Base-by-base conservation (phyloP, 2,888 invertebrate species). In the Spodoptera exigua region DNA sequence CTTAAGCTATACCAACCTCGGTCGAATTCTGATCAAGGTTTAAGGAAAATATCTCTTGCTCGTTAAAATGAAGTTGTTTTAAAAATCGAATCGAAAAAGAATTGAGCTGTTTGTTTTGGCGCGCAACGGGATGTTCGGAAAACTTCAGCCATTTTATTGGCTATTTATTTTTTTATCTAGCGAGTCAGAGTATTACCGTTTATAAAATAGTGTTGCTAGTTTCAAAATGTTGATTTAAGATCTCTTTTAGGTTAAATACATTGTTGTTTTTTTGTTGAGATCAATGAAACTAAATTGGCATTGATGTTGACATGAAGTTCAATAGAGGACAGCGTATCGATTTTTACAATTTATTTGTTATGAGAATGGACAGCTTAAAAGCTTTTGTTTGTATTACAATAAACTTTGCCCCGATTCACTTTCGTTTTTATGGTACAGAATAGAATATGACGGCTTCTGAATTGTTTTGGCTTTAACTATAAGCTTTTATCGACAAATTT, bases 11-110 rank as follows among this genome's bases (percentile, higher is more conserved):
- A 27, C 27, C 27, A 27, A 27, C 32, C 27, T 52, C 44, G 9
- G 21, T 37, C 5, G 9, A 53, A 52, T 17, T 3, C 12, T 17
- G 17, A 48, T 17, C 48, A 39, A 51, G 27, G 34, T 44, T 57
- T 47, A 32, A 21, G 34, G 32, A 52, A 60, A 52, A 67, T 21
- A 34, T 37, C n/a, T 16, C 16, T 17, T 39, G 11, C 39, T 39
- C 35, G 14, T 51, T 51, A 55, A 66, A 60, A 69, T 34, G 18
- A 36, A 57, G 36, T 7, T 12, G 37, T 64, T 67, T 59, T 70
- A 14, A 62, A 62, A 70, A 43, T 40, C 43, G 51, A 69, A 62
- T 43, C 34, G 11, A 44, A 40, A 45, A 27, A 54, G 45, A 35
- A 35, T 7, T 4, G 7, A 27, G 7, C 27, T 27, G 27, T 27